phyloP scores from a whole-genome alignment of 1,140 invertebrate genomes.

The Polypedilum pembai region DNA sequence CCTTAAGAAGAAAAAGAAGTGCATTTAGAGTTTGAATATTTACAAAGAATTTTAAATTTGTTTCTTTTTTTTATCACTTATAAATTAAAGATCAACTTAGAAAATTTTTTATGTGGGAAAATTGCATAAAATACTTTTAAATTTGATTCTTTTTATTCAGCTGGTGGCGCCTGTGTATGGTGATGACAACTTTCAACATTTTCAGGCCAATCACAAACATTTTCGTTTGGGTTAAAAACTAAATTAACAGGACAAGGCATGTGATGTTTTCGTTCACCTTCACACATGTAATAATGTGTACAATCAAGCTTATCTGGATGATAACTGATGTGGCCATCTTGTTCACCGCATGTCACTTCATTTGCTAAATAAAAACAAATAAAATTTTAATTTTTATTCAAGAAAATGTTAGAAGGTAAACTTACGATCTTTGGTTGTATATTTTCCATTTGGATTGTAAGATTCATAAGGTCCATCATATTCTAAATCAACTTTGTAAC shows the following conservation, averaged over 20 bases:
- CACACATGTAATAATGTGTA: slow-evolving; percentile 92
- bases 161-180: slow-evolving; percentile 68
- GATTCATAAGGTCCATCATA: slow-evolving; percentile 81
- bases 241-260: slow-evolving; percentile 94
- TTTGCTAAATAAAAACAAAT: too few relatives aligned
- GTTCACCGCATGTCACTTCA: slow-evolving; percentile 82
- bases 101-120: too few relatives aligned
- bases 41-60: too few relatives aligned
- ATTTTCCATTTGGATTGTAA: slow-evolving; percentile 59
- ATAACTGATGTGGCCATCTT: slow-evolving; percentile 89
- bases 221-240: slow-evolving; percentile 88
- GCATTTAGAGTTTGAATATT: too few relatives aligned
- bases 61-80: too few relatives aligned
- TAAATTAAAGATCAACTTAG: too few relatives aligned
- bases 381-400: too few relatives aligned
- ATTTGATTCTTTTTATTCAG: slow-evolving; percentile 33
- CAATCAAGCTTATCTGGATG: slow-evolving; percentile 85
- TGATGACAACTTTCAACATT: slow-evolving; percentile 83
- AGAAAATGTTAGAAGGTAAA: slow-evolving; percentile 33
- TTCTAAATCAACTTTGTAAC: slow-evolving; percentile 75
- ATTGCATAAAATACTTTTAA: too few relatives aligned
- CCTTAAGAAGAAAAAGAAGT: too few relatives aligned
- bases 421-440: slow-evolving; percentile 82
- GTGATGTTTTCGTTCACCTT: slow-evolving; percentile 89
- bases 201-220: slow-evolving; percentile 93